Evolutionary conservation across 1,140 invertebrate genomes (phyloP).

Genomic region (Heliconius himera): DNA sequence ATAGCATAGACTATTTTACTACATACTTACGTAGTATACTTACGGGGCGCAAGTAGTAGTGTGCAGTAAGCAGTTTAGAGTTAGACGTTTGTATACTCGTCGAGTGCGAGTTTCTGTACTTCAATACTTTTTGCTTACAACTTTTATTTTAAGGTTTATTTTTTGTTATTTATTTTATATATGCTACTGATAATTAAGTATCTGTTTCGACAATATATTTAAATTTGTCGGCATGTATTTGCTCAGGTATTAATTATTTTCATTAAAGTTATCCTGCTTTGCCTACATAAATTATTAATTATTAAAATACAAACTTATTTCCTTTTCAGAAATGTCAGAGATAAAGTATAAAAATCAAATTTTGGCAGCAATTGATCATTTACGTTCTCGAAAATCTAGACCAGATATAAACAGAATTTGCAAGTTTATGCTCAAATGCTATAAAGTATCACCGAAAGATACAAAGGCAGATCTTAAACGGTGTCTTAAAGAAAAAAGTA

Average conservation of each 20-base stretch:
- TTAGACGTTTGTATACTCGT: conserved; percentile 1
- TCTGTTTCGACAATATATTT: conserved; percentile 38
- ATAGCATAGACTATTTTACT: neutral
- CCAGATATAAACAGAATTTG: conserved; percentile 92
- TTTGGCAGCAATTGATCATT: conserved; percentile 91
- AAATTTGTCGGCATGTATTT: conserved; percentile 73
- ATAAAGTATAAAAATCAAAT: conserved; percentile 88
- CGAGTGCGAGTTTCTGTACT: conserved; percentile 14
- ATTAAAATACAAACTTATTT: conserved; percentile 36
- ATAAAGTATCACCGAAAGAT: conserved; percentile 86
- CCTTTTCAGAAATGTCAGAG: conserved; percentile 77
- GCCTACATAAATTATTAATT: neutral
- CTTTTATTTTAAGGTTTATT: conserved; percentile 20
- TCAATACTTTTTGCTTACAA: conserved; percentile 13
- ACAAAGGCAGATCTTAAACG: conserved; percentile 88
- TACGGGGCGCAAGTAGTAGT: neutral
- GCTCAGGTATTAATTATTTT: conserved; percentile 53
- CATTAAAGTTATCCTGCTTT: conserved; percentile 16
- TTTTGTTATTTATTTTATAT: conserved; percentile 27
- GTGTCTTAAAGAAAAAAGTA: conserved; percentile 88
- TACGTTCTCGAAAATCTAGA: conserved; percentile 90
- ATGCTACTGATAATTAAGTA: conserved; percentile 23
- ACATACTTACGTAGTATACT: neutral
- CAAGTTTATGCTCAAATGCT: conserved; percentile 89
- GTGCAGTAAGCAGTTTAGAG: neutral